A percentile compares a stretch with the other conserved stretches of the same genome.
These are phyloP conservation scores for Drosophila tani DNA, from an alignment of 1,140 invertebrate genomes.

Conservation along the genomic window DNA sequence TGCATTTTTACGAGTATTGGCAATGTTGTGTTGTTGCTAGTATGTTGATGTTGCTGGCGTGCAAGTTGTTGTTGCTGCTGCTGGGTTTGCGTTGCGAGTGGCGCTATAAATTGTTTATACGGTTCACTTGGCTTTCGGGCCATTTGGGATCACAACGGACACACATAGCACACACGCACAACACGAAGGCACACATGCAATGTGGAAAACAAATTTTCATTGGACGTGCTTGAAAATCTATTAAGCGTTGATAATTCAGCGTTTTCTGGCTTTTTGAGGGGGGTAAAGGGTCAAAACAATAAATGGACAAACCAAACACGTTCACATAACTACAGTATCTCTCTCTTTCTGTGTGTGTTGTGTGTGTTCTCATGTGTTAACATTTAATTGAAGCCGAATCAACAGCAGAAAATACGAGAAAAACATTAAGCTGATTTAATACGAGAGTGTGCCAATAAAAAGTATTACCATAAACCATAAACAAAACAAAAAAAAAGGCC, in stretches of 20 bases:
- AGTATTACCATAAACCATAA: constrained; percentile 16
- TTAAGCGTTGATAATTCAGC: constrained; percentile 74
- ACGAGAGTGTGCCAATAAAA: constrained; percentile 19
- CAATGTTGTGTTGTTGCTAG: constrained; percentile 50
- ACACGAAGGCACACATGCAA: constrained; percentile 17
- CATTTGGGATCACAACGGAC: constrained; percentile 73
- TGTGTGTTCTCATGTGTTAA: constrained; percentile 28
- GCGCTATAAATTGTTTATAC: constrained; percentile 81
- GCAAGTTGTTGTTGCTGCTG: constrained; percentile 35
- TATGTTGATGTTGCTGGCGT: constrained; percentile 34
- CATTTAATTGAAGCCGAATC: constrained; percentile 52
- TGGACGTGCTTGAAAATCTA: constrained; percentile 78
- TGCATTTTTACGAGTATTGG: constrained; percentile 76
- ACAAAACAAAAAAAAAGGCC: background rate
- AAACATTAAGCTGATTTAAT: constrained; percentile 47
- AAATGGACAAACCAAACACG: constrained; percentile 39
- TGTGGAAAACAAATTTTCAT: constrained; percentile 68
- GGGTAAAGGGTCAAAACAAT: constrained; percentile 36
- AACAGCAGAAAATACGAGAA: constrained; percentile 20
- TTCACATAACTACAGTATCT: constrained; percentile 9
- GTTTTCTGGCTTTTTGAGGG: constrained; percentile 48
- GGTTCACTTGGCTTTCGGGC: constrained; percentile 81
- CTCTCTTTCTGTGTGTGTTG: constrained; percentile 4
- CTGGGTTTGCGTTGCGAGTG: constrained; percentile 61
- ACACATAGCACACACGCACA: constrained; percentile 23